These are phyloP conservation scores for Hiodon tergisus DNA, from an alignment of 2,113 vertebrate genomes.

Conservation along the genomic window DNA sequence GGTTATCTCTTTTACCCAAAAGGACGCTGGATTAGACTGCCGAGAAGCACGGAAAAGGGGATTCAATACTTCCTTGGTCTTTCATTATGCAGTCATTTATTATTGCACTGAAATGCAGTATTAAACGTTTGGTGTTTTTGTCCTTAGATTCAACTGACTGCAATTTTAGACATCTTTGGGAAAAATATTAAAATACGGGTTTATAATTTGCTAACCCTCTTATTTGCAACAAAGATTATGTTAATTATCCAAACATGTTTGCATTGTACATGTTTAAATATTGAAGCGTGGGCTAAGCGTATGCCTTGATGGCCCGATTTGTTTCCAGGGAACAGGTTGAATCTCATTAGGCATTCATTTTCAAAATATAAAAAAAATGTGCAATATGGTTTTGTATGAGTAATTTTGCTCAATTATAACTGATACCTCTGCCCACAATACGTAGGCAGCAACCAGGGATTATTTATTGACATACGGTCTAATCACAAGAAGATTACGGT, in stretches of 20 bases:
- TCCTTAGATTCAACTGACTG: no score
- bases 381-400: neutral
- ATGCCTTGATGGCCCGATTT: neutral
- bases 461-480: constrained; percentile 46
- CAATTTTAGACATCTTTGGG: neutral
- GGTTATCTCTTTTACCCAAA: no score
- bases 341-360: neutral
- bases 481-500: constrained; percentile 43
- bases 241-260: neutral
- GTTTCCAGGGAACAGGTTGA: neutral
- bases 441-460: constrained; percentile 53
- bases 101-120: no score
- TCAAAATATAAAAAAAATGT: no score
- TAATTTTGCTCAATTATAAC: constrained; percentile 23
- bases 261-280: constrained; percentile 1
- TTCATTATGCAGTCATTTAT: no score
- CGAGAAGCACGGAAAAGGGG: no score
- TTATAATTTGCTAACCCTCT: neutral
- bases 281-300: neutral
- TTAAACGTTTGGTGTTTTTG: no score
- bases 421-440: constrained; percentile 37
- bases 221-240: neutral
- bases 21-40: no score
- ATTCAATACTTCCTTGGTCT: no score
- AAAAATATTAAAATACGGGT: neutral